Percentiles rank a stretch among this genome's conserved stretches.
Evolutionary conservation across 2,797 vertebrate species (phyloP).

Genomic region (Microtus californicus): DNA sequence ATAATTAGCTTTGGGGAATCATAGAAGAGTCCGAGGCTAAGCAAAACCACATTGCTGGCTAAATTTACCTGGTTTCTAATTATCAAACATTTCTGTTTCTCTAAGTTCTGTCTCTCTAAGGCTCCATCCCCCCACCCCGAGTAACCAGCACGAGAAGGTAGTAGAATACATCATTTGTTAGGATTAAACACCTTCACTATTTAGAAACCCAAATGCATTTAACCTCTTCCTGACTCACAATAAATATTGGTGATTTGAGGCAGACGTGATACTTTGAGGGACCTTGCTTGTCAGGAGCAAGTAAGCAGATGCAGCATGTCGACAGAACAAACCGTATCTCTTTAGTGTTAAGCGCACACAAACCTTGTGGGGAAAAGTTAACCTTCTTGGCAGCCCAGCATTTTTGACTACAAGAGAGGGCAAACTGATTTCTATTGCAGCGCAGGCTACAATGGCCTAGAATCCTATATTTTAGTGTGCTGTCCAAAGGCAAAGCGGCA

Average conservation of each 20-base stretch:
- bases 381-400: conserved; percentile 73
- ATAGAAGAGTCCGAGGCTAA: conserved; percentile 65
- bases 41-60: conserved; percentile 40
- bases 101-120: conserved; percentile 59
- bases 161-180: not conserved
- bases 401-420: conserved; percentile 78
- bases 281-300: conserved; percentile 23
- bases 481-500: conserved; percentile 67
- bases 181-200: conserved; percentile 16
- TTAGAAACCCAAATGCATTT: conserved; percentile 2
- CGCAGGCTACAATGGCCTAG: not conserved
- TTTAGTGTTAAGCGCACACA: conserved; percentile 61
- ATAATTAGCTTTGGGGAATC: conserved; percentile 72
- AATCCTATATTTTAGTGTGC: conserved; percentile 4
- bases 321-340: conserved; percentile 25
- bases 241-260: conserved; percentile 41
- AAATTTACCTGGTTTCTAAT: conserved; percentile 67
- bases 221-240: conserved; percentile 50
- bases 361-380: conserved; percentile 66
- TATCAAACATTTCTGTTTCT: conserved; percentile 56
- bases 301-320: not conserved
- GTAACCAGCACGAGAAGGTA: conserved; percentile 16
- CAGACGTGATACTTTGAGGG: conserved; percentile 15
- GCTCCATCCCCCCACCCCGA: not conserved
- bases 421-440: conserved; percentile 63